Conservation (phyloP, 2,113 vertebrate species). For the Tetrax tetrax region DNA sequence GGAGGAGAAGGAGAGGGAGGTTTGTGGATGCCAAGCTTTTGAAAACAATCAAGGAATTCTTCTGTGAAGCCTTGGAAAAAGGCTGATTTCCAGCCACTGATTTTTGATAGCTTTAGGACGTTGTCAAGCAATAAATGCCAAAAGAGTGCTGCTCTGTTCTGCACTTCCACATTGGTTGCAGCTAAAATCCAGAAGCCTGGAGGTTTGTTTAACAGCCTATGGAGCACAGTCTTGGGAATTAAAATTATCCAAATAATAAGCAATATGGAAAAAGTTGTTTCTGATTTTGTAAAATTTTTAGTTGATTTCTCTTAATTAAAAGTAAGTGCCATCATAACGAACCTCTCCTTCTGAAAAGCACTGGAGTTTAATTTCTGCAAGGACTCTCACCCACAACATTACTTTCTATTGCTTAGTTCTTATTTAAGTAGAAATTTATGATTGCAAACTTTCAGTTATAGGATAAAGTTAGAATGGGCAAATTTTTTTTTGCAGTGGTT, state of each 20-base stretch:
- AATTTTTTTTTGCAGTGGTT: background rate
- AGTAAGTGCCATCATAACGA: background rate
- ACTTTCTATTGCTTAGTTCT: background rate
- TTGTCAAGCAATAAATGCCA: background rate
- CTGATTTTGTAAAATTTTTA: background rate
- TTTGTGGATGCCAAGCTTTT: background rate
- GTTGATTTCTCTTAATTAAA: background rate
- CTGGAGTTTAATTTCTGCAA: background rate
- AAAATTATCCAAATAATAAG: background rate
- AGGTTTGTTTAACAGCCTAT: background rate
- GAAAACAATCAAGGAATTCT: background rate
- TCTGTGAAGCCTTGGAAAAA: background rate
- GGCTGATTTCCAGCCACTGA: background rate
- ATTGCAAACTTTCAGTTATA: background rate
- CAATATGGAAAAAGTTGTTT: background rate
- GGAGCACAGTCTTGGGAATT: background rate
- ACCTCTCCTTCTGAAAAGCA: background rate
- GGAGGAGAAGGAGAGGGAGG: background rate
- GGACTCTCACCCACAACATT: background rate
- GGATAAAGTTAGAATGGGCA: background rate
- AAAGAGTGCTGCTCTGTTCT: background rate
- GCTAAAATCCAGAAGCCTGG: background rate
- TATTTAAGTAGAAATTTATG: background rate
- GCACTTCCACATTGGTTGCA: background rate
- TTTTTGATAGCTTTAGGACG: background rate